Conservation (phyloP, 1,140 invertebrate genomes). For the Pararge aegeria region DNA sequence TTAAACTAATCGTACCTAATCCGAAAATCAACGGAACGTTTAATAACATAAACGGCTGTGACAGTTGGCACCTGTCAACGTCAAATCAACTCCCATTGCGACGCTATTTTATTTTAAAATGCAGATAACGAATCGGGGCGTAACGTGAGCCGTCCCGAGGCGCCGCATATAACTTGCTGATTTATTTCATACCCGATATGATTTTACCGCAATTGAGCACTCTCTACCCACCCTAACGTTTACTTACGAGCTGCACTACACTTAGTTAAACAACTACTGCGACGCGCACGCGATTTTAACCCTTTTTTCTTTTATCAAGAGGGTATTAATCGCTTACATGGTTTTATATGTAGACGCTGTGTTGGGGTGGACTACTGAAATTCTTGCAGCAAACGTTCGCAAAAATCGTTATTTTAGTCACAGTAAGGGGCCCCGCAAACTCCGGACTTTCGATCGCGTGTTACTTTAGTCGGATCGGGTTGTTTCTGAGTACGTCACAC, state of each 20-base stretch:
- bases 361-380: conserved; percentile 1
- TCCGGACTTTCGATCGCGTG: background rate
- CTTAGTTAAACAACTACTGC: conserved; percentile 28
- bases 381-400: conserved; percentile 19
- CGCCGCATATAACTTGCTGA: conserved; percentile 54
- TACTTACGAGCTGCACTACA: conserved; percentile 31
- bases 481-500: too few species aligned
- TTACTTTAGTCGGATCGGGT: background rate
- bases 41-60: conserved; percentile 43
- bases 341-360: background rate
- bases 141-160: conserved; percentile 60
- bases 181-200: conserved; percentile 72
- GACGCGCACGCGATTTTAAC: conserved; percentile 28
- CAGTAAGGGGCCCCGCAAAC: conserved; percentile 21
- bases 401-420: conserved; percentile 27
- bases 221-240: conserved; percentile 39
- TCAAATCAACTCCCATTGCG: conserved; percentile 56
- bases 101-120: conserved; percentile 68
- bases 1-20: conserved; percentile 26
- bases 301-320: conserved; percentile 22
- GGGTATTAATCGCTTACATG: conserved; percentile 2
- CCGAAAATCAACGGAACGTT: conserved; percentile 32
- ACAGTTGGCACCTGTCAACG: conserved; percentile 66
- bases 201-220: conserved; percentile 64
- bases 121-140: conserved; percentile 71